Conservation (phyloP, 2,888 invertebrate species). For the Drosophila trichaetosa region DNA sequence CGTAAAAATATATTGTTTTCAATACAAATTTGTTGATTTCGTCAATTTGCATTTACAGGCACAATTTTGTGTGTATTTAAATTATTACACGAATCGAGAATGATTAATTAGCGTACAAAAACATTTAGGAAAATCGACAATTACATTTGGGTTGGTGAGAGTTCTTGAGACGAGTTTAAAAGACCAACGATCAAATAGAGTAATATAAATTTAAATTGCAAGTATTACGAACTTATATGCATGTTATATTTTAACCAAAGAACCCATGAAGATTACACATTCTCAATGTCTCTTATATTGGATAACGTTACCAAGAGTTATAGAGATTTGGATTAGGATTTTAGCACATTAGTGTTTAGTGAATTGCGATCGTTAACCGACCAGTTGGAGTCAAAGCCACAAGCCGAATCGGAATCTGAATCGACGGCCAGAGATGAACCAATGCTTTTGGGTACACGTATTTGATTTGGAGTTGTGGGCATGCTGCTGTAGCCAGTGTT, state of each 20-base stretch:
- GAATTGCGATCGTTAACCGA: slow-evolving; percentile 80
- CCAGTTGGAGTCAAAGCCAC: slow-evolving; percentile 93
- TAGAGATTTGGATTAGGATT: slow-evolving; percentile 26
- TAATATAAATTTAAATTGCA: not conserved
- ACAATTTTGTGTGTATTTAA: not conserved
- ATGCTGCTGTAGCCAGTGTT: slow-evolving; percentile 87
- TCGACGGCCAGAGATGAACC: slow-evolving; percentile 85
- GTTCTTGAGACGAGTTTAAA: not conserved
- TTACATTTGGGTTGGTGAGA: not conserved
- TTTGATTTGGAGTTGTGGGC: slow-evolving; percentile 89
- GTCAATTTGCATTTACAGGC: not conserved
- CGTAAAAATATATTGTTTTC: slow-evolving; percentile 2
- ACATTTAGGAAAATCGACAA: not conserved
- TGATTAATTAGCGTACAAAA: not conserved
- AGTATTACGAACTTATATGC: not conserved
- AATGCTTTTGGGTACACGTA: slow-evolving; percentile 83
- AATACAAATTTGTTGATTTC: not conserved
- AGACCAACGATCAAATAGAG: not conserved
- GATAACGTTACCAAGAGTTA: not conserved
- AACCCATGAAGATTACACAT: not conserved
- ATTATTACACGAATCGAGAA: not conserved
- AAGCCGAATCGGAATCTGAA: slow-evolving; percentile 95
- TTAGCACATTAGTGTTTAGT: slow-evolving; percentile 57
- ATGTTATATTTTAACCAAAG: not conserved
- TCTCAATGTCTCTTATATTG: not conserved